phyloP scores from a whole-genome alignment of 1,140 invertebrate genomes.

The Pachypeltis micranthus region DNA sequence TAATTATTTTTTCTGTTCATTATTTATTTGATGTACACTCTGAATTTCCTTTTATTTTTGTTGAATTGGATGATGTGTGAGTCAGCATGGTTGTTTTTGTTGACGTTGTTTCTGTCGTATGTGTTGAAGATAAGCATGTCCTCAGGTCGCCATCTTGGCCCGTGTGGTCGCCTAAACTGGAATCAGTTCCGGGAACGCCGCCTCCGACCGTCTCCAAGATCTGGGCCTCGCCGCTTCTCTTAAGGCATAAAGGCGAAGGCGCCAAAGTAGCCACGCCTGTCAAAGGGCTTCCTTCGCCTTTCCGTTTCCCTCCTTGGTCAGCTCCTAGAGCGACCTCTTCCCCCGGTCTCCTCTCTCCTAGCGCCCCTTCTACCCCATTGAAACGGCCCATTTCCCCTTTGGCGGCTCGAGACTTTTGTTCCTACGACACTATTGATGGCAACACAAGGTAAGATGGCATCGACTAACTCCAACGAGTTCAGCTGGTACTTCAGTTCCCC shows the following conservation, averaged over 20 bases:
- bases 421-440: constrained; percentile 10
- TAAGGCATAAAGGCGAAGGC: constrained; percentile 13
- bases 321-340: constrained; percentile 40
- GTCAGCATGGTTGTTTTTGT: background rate
- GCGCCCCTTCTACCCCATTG: constrained; percentile 30
- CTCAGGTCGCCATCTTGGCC: constrained; percentile 44
- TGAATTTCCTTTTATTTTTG: constrained; percentile 3
- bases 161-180: constrained; percentile 40
- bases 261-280: background rate
- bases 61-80: constrained; percentile 12
- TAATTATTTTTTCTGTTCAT: constrained; percentile 2
- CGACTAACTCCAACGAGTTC: too few relatives aligned
- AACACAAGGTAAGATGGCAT: constrained; percentile 26
- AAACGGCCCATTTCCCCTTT: constrained; percentile 23
- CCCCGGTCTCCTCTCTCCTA: constrained; percentile 37
- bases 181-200: constrained; percentile 15
- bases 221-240: constrained; percentile 10
- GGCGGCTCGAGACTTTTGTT: background rate
- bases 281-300: constrained; percentile 20
- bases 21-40: background rate
- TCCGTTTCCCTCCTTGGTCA: constrained; percentile 33
- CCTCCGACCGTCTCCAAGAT: constrained; percentile 24
- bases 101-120: constrained; percentile 24
- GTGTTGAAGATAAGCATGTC: constrained; percentile 2
- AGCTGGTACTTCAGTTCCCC: too few relatives aligned